Evolutionary conservation across 2,113 vertebrate genomes (phyloP), one percentile per base, ranked within the genome.

Genomic region (Rhinichthys klamathensis): DNA sequence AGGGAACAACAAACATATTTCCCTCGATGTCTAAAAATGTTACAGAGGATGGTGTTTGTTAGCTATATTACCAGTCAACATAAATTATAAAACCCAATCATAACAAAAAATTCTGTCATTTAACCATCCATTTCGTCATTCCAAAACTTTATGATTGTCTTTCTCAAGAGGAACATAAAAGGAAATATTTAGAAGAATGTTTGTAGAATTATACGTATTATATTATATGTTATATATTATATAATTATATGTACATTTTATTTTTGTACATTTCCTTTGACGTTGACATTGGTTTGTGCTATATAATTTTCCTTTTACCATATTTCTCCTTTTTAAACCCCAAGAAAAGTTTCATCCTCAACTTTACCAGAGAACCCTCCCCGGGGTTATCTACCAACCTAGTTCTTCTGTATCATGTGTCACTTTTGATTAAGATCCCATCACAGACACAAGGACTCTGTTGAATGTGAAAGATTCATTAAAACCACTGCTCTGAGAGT

Each of bases 361-460:
- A 60, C 69, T 73, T 82, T 69, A 84, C 51, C 74, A 18, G 58
- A 15, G 15, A 67, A 46, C 11, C 51, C 27, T 74, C 25, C 85
- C 61, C 44, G 54, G 54, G 54, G 49, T 85, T 58, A 70, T 58
- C 78, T 25, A n/a, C 46, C 63, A 73, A 70, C 69, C 74, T 49
- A 25, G 25, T 76, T 90, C 65, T 82, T 87, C 85, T 90, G 72
- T 82, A 86, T 77, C 65, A 49, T 32, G 54, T 77, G 81, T 84
- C 81, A 82, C 63, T 89, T 84, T 84, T 49, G 84, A 41, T 89
- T 86, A 86, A 81, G 77, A 84, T 58, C 32, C 60, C 76, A 49
- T 69, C 32, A 56, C 46, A 65, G 32, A 86, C 73, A 46, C 60
- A 32, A 16, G 18, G 18, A 18, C 54, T 56, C 54, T 23, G 18